Conservation (phyloP, 2,797 vertebrate species). For the Chelonia mydas region DNA sequence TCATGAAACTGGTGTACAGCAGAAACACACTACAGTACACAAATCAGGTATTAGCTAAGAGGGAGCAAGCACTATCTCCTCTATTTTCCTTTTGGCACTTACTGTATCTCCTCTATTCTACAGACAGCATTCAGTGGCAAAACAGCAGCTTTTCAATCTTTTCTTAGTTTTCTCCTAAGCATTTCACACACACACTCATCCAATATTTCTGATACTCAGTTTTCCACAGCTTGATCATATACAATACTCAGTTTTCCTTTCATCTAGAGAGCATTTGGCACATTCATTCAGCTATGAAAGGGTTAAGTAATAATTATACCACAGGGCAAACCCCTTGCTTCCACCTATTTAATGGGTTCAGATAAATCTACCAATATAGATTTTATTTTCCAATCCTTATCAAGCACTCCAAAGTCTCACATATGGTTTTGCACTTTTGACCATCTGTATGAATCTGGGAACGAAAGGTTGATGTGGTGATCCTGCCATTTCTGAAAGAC, state of each 20-base stretch:
- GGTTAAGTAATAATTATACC: not conserved
- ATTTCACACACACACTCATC: not conserved
- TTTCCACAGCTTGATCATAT: slow-evolving; percentile 19
- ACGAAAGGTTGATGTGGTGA: not conserved
- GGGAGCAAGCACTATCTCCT: not conserved
- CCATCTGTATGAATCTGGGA: not conserved
- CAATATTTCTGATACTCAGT: not conserved
- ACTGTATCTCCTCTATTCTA: not conserved
- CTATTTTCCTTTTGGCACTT: not conserved
- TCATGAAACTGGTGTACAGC: not conserved
- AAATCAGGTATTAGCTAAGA: not conserved
- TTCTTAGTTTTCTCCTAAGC: not conserved
- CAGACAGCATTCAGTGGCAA: not conserved
- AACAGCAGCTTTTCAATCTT: slow-evolving; percentile 7
- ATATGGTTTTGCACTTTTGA: not conserved
- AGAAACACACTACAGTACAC: not conserved
- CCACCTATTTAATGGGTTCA: not conserved
- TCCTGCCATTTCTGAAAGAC: not conserved
- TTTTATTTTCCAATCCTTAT: not conserved
- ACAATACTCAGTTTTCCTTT: not conserved
- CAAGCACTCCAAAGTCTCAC: not conserved
- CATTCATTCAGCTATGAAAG: not conserved
- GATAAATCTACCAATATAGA: not conserved
- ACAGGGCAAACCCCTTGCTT: not conserved
- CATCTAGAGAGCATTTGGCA: not conserved